These are phyloP conservation scores for Hyperoplus lanceolatus DNA, from an alignment of 2,797 vertebrate genomes.

Conservation along the genomic window DNA sequence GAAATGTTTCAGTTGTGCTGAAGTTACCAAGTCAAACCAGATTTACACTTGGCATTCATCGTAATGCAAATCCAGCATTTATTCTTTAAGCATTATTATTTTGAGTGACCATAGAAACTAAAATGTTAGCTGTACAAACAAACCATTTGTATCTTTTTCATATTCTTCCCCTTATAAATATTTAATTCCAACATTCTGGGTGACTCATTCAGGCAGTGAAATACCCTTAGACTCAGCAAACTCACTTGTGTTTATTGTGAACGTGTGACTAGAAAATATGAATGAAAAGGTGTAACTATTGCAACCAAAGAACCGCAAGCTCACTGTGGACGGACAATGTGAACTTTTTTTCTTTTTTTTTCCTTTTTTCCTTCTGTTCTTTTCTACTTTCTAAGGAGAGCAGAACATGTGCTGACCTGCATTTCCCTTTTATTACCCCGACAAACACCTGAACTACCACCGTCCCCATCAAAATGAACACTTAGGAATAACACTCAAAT, in stretches of 20 bases:
- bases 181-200: too few species aligned
- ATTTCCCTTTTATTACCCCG: conserved; percentile 37
- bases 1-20: not conserved
- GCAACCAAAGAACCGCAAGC: not conserved
- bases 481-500: conserved; percentile 40
- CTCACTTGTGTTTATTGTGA: not conserved
- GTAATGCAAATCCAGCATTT: not conserved
- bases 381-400: conserved; percentile 4
- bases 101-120: not conserved
- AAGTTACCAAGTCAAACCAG: not conserved
- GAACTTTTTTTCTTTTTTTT: conserved; percentile 5
- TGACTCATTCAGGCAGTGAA: not conserved
- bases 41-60: not conserved
- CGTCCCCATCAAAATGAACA: conserved; percentile 23
- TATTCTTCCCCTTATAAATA: too few species aligned
- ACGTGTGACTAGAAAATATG: not conserved
- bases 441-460: conserved; percentile 17
- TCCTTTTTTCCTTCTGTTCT: not conserved
- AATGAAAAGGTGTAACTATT: conserved; percentile 1
- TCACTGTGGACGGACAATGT: conserved; percentile 1
- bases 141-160: not conserved
- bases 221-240: not conserved
- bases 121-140: not conserved
- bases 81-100: not conserved
- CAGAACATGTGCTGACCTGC: conserved; percentile 39